Conservation (phyloP, 2,797 vertebrate genomes). For the Spea hammondii region DNA sequence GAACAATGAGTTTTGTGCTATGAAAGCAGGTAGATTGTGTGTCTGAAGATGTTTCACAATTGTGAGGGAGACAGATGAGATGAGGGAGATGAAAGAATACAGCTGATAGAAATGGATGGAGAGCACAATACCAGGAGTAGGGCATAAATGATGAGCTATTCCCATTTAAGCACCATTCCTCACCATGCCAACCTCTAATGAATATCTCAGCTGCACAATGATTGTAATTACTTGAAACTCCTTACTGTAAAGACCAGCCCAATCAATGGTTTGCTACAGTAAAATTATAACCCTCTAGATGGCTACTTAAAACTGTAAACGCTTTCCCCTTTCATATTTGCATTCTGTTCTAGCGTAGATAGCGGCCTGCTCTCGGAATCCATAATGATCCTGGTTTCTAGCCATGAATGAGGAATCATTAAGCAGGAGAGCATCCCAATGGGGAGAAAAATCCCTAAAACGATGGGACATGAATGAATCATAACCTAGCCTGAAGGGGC, state of each 20-base stretch:
- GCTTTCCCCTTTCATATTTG: slow-evolving; percentile 61
- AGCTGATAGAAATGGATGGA: slow-evolving; percentile 11
- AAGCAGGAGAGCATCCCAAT: slow-evolving; percentile 47
- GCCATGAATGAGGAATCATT: slow-evolving; percentile 49
- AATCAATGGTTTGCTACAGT: slow-evolving; percentile 76
- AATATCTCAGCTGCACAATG: slow-evolving; percentile 43
- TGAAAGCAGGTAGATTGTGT: not conserved
- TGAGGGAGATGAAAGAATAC: not conserved
- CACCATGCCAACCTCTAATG: slow-evolving; percentile 47
- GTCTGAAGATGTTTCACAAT: not conserved
- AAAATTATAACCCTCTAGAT: slow-evolving; percentile 78
- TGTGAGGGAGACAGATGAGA: not conserved
- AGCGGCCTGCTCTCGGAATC: slow-evolving; percentile 61
- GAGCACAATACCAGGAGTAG: slow-evolving; percentile 6
- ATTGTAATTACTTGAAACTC: slow-evolving; percentile 68
- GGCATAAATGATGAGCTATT: slow-evolving; percentile 6
- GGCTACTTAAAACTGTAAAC: slow-evolving; percentile 61
- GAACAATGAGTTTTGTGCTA: too few species aligned
- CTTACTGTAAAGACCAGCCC: slow-evolving; percentile 79
- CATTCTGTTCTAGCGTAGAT: slow-evolving; percentile 72
- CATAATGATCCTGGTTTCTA: slow-evolving; percentile 59
- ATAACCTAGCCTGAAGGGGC: slow-evolving; percentile 50
- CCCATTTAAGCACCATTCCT: slow-evolving; percentile 29
- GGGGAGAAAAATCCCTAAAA: slow-evolving; percentile 41
- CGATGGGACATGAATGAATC: slow-evolving; percentile 51